A percentile compares a stretch with the other conserved stretches of the same genome.
These are phyloP conservation scores for Leiothrix lutea DNA, from an alignment of 2,113 vertebrate species.

Conservation along the genomic window DNA sequence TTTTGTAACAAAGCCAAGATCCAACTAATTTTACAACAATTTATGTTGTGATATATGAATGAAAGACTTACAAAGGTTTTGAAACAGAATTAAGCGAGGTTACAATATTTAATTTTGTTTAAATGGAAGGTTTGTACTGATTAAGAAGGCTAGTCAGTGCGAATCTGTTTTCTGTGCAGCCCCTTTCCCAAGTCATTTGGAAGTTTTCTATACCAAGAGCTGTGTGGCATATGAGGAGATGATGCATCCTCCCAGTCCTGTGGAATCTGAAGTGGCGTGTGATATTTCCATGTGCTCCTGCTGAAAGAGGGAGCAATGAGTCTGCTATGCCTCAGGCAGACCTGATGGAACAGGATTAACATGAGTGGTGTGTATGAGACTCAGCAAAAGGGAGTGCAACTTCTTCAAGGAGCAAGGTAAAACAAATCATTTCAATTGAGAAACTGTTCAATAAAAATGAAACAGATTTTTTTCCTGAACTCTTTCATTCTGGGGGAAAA, in stretches of 20 bases:
- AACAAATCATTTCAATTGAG: background rate
- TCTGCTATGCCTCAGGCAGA: background rate
- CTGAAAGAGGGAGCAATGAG: background rate
- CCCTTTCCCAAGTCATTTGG: background rate
- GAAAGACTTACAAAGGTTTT: background rate
- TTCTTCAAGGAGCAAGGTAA: background rate
- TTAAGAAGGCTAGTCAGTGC: background rate
- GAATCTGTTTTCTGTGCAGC: background rate
- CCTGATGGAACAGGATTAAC: background rate
- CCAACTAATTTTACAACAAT: background rate
- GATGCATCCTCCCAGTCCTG: background rate
- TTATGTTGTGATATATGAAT: background rate
- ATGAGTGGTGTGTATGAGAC: background rate
- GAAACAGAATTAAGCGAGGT: background rate
- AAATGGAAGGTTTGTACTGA: background rate
- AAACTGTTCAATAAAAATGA: conserved; percentile 28
- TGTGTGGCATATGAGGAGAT: background rate
- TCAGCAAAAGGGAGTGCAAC: background rate
- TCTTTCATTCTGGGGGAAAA: background rate
- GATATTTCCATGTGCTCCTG: background rate
- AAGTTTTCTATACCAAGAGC: background rate
- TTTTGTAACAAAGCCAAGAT: background rate
- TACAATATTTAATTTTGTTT: background rate
- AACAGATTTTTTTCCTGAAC: background rate
- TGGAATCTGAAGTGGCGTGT: background rate